These are phyloP conservation scores for Melanotaenia pygmaea DNA, from an alignment of 2,797 vertebrate genomes.

Conservation along the genomic window DNA sequence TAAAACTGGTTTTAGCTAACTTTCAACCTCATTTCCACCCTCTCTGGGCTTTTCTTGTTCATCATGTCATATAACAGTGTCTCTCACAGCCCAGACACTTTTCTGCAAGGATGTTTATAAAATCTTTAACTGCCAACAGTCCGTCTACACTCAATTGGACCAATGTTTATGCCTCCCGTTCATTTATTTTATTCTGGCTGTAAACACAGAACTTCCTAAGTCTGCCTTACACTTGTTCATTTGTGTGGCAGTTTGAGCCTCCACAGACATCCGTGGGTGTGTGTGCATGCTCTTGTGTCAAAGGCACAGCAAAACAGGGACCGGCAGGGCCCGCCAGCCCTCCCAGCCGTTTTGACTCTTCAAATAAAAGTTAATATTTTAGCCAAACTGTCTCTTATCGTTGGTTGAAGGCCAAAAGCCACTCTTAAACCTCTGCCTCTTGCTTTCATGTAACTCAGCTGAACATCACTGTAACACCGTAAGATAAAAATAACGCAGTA, in stretches of 20 bases:
- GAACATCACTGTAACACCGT: slow-evolving; percentile 28
- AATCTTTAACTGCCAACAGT: slow-evolving; percentile 64
- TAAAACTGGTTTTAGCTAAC: neutral
- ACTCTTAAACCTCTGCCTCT: slow-evolving; percentile 45
- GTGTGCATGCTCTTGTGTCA: slow-evolving; percentile 29
- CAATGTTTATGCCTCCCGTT: slow-evolving; percentile 65
- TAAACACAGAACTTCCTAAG: slow-evolving; percentile 65
- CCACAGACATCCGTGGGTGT: slow-evolving; percentile 26
- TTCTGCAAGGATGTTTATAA: slow-evolving; percentile 72
- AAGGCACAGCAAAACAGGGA: slow-evolving; percentile 46
- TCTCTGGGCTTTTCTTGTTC: slow-evolving; percentile 1
- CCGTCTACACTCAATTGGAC: slow-evolving; percentile 52
- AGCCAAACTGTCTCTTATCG: slow-evolving; percentile 37
- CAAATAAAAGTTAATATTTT: slow-evolving; percentile 27
- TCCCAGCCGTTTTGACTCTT: slow-evolving; percentile 46
- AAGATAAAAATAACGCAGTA: slow-evolving; percentile 26
- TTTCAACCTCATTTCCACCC: neutral
- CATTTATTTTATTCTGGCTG: slow-evolving; percentile 60
- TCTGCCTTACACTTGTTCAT: slow-evolving; percentile 29
- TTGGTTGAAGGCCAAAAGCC: slow-evolving; percentile 21
- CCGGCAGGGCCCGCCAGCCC: slow-evolving; percentile 36
- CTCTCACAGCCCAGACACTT: slow-evolving; percentile 43
- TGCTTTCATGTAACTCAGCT: slow-evolving; percentile 15
- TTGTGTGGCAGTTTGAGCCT: slow-evolving; percentile 17
- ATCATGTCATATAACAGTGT: slow-evolving; percentile 18